Percentiles rank a stretch among this genome's conserved stretches.
phyloP scores from a whole-genome alignment of 2,797 vertebrate species.

The Ibycter americanus region DNA sequence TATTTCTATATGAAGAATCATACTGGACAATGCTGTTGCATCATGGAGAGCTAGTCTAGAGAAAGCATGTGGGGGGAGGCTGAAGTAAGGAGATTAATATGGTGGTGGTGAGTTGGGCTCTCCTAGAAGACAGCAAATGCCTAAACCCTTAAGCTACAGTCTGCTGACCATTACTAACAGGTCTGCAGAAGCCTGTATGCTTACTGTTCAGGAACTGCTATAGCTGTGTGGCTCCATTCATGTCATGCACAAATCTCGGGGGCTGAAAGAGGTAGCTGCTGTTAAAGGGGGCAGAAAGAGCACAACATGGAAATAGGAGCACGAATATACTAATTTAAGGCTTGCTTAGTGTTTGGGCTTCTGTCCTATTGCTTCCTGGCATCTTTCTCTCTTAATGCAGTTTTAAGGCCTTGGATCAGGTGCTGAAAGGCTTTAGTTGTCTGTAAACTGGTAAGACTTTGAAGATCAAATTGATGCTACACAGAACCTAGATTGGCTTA shows the following conservation, averaged over 20 bases:
- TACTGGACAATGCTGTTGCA: neutral
- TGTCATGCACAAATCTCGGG: neutral
- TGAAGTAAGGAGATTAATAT: neutral
- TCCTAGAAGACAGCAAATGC: neutral
- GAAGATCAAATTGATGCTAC: constrained; percentile 16
- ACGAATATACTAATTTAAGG: neutral
- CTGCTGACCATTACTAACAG: neutral
- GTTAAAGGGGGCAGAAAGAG: neutral
- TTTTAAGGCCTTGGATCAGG: neutral
- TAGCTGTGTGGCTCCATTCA: neutral
- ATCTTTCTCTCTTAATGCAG: neutral
- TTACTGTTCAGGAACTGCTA: neutral
- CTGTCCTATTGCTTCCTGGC: neutral
- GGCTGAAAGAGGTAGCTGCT: neutral
- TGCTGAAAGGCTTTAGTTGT: neutral
- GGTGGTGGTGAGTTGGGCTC: neutral
- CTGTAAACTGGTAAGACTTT: neutral
- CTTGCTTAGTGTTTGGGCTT: neutral
- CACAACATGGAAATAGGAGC: neutral
- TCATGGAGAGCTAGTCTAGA: neutral
- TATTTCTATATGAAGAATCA: neutral
- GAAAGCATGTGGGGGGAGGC: neutral
- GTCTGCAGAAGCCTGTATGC: neutral
- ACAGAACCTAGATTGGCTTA: constrained; percentile 26
- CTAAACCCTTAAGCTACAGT: neutral